Conservation (phyloP, 1,140 invertebrate genomes). For the Delia radicum region DNA sequence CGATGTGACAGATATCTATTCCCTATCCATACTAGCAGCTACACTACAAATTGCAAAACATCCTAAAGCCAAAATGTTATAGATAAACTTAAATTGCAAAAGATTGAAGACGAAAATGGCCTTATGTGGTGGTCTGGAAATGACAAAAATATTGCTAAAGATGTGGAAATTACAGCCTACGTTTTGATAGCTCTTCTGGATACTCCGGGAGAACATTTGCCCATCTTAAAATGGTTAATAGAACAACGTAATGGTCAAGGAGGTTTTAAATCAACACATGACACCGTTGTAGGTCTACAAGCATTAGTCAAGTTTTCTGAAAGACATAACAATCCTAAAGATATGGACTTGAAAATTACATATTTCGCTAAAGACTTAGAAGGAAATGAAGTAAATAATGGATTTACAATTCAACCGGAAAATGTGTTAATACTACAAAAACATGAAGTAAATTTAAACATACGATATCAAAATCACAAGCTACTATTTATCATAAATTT, state of each 20-base stretch:
- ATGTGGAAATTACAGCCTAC: slow-evolving; percentile 79
- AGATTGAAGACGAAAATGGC: slow-evolving; percentile 35
- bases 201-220: slow-evolving; percentile 60
- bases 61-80: slow-evolving; percentile 40
- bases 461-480: neutral
- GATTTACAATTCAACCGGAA: slow-evolving; percentile 51
- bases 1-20: slow-evolving; percentile 72
- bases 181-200: slow-evolving; percentile 67
- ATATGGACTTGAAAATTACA: slow-evolving; percentile 34
- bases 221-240: slow-evolving; percentile 67
- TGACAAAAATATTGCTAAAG: slow-evolving; percentile 61
- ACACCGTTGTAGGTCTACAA: slow-evolving; percentile 65
- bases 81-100: slow-evolving; percentile 33
- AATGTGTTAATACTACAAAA: slow-evolving; percentile 58
- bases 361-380: slow-evolving; percentile 32
- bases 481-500: neutral
- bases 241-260: slow-evolving; percentile 71
- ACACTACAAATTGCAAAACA: slow-evolving; percentile 76
- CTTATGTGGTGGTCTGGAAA: slow-evolving; percentile 48
- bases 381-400: slow-evolving; percentile 40
- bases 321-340: slow-evolving; percentile 41
- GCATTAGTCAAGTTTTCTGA: slow-evolving; percentile 63
- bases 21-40: slow-evolving; percentile 75
- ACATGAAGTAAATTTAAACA: slow-evolving; percentile 40
- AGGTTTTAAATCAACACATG: slow-evolving; percentile 73